Base-by-base conservation (phyloP, 1,140 invertebrate genomes). In the Alviniconcha marisindica region DNA sequence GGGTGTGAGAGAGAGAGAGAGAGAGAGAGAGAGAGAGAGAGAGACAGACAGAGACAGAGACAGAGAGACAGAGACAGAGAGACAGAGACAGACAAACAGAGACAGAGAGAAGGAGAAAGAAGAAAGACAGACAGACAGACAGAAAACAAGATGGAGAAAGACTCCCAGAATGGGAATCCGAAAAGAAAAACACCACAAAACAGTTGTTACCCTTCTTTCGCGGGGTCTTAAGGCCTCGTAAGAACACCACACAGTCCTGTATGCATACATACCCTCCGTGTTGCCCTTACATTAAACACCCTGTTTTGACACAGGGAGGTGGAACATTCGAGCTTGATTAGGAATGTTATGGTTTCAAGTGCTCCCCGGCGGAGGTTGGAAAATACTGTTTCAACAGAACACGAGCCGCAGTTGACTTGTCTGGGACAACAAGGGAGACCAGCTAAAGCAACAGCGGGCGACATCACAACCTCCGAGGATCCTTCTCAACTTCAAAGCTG, bases 281-380 rank as follows among this genome's bases (percentile, higher is more conserved):
- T 44, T 76, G 40, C 21, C 60, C 60, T 63, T 31, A n/a, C 73
- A 42, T n/a, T 40, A 40, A 18, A 44, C 73, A 21, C 38, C 73
- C 14, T 76, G 73, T 76, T 76, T 76, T 76, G 73, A 76, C 73
- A 76, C 73, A 42, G 24, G 42, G 73, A 38, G 40, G 73, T 31
- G 73, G 73, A 44, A 76, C 18, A 76, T 76, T 40, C 38, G 73
- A 76, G 73, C 38, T 76, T 76, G 73, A 76, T 76, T 76, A 76
- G 73, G 73, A 76, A 76, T 76, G 73, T 76, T 76, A 76, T 76
- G 73, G 73, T 76, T 76, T 76, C 73, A 76, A 76, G 40, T 76
- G 73, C 40, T 40, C 21, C 42, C 15, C 42, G 2, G 73, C 36
- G 36, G 38, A 24, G 33, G 14, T 44, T 15, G 24, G 40, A 38